Evolutionary conservation across 1,140 invertebrate genomes (phyloP).

Genomic region (Pissodes strobi): DNA sequence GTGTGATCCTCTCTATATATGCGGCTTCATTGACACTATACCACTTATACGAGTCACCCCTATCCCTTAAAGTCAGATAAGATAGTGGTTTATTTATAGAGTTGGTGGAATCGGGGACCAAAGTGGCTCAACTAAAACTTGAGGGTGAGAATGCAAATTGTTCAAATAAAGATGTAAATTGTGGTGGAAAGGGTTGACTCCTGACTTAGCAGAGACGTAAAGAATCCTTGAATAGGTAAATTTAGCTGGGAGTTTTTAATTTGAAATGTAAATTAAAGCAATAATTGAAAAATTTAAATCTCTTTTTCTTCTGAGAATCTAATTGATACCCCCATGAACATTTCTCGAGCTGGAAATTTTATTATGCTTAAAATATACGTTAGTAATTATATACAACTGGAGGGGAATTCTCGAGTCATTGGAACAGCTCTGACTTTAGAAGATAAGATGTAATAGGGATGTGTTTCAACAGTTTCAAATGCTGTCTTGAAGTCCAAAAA

Average conservation of each 20-base stretch:
- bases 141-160: constrained; percentile 22
- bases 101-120: constrained; percentile 5
- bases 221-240: background rate
- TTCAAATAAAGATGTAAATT: constrained; percentile 28
- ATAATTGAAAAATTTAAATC: too few relatives aligned
- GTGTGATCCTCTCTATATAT: background rate
- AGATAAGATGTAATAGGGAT: too few relatives aligned
- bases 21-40: constrained; percentile 16
- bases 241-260: constrained; percentile 15
- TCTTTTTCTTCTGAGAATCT: too few relatives aligned
- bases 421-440: too few relatives aligned
- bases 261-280: constrained; percentile 1
- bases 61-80: constrained; percentile 25
- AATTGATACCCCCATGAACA: too few relatives aligned
- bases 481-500: too few relatives aligned
- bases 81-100: constrained; percentile 31
- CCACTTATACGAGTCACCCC: constrained; percentile 18
- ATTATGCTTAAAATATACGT: too few relatives aligned
- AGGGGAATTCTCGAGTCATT: too few relatives aligned
- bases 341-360: too few relatives aligned
- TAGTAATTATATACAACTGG: too few relatives aligned
- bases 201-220: background rate
- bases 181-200: constrained; percentile 25
- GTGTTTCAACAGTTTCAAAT: too few relatives aligned
- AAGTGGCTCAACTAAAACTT: constrained; percentile 1